Evolutionary conservation across 2,113 vertebrate species (phyloP).

Genomic region (Jacana jacana): DNA sequence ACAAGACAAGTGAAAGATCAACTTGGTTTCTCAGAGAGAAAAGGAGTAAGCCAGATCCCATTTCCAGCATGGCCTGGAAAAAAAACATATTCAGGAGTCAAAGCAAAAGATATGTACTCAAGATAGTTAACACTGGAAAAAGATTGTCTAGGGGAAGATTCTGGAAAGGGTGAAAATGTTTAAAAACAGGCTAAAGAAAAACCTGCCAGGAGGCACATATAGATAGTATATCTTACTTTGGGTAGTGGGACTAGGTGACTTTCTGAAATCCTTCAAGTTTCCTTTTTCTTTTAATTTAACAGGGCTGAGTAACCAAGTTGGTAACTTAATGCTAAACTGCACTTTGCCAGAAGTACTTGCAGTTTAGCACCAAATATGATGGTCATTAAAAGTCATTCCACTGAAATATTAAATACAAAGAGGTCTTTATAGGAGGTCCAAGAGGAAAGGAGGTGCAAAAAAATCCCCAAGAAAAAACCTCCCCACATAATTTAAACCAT

Average conservation of each 20-base stretch:
- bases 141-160: background rate
- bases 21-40: background rate
- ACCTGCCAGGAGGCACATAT: background rate
- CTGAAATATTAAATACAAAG: background rate
- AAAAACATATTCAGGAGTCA: background rate
- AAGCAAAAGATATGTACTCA: background rate
- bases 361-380: background rate
- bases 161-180: background rate
- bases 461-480: background rate
- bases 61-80: background rate
- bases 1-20: background rate
- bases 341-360: background rate
- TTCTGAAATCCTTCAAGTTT: background rate
- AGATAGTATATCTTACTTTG: background rate
- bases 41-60: background rate
- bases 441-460: background rate
- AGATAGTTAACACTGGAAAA: background rate
- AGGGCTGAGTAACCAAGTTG: background rate
- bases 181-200: background rate
- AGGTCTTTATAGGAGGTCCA: background rate
- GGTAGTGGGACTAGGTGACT: background rate
- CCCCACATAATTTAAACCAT: background rate
- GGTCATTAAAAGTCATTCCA: background rate
- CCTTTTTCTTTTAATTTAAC: background rate
- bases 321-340: background rate